A percentile compares a stretch with the other conserved stretches of the same genome.
Evolutionary conservation across 2,113 vertebrate species (phyloP).

Genomic region (Lipophrys pholis): DNA sequence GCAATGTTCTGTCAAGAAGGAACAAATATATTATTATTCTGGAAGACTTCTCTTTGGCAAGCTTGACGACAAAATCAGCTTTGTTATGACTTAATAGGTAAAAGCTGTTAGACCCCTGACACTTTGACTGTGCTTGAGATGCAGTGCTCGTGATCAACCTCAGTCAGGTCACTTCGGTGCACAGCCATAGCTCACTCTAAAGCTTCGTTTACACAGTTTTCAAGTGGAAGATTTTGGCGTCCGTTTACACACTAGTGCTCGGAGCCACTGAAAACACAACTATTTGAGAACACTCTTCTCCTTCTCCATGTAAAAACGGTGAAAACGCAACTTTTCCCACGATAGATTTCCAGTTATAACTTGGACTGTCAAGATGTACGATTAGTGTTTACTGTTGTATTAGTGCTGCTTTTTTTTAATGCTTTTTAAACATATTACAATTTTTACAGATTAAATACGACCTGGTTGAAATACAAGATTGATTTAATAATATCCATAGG

Average conservation of each 20-base stretch:
- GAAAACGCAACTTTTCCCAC: too few species aligned
- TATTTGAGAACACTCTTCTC: too few species aligned
- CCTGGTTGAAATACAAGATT: neutral
- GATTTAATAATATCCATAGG: neutral
- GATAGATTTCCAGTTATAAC: constrained; percentile 3
- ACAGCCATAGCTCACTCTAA: constrained; percentile 2
- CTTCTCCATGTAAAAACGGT: too few species aligned
- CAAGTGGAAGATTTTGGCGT: too few species aligned
- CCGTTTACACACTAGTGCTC: too few species aligned
- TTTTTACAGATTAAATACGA: neutral
- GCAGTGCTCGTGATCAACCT: neutral
- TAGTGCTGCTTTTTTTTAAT: neutral
- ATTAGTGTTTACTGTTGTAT: neutral
- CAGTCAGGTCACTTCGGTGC: neutral
- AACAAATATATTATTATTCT: too few species aligned
- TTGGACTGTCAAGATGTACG: neutral
- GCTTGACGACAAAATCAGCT: too few species aligned
- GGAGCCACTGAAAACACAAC: too few species aligned
- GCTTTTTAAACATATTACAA: neutral
- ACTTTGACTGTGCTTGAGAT: constrained; percentile 2
- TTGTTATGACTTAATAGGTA: too few species aligned
- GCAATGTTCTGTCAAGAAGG: too few species aligned
- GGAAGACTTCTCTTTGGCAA: too few species aligned
- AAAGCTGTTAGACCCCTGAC: too few species aligned
- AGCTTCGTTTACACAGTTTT: neutral